phyloP scores from a whole-genome alignment of 2,113 vertebrate species.

The Perccottus glenii region DNA sequence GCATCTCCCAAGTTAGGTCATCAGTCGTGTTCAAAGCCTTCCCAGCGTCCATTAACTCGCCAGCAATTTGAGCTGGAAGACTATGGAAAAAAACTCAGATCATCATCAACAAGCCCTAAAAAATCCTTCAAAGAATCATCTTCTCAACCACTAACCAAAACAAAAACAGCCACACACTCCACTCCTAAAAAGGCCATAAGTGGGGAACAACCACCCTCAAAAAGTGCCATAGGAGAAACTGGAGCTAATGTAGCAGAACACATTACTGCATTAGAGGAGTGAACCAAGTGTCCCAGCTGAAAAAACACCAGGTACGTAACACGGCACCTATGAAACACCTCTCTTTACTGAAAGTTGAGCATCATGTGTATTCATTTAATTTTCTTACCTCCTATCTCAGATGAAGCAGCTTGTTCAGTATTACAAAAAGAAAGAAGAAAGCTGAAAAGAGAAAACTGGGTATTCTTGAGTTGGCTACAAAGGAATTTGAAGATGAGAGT shows the following conservation, averaged over 20 bases:
- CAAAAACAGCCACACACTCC: background rate
- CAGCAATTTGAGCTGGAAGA: conserved; percentile 27
- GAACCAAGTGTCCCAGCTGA: background rate
- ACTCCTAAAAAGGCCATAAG: background rate
- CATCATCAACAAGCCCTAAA: background rate
- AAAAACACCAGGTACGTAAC: conserved; percentile 27
- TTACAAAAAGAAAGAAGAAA: conserved; percentile 24
- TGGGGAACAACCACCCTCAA: conserved; percentile 22
- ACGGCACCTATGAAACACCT: no score
- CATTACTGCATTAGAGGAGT: background rate
- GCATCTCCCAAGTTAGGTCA: background rate
- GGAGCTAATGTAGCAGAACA: background rate
- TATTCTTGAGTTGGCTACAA: conserved; percentile 72
- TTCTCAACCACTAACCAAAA: conserved; percentile 14
- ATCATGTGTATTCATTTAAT: background rate
- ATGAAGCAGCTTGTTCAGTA: conserved; percentile 2
- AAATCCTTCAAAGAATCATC: background rate
- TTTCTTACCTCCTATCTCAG: background rate
- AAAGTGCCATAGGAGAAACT: conserved; percentile 47
- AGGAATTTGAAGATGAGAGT: conserved; percentile 76
- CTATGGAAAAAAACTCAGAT: conserved; percentile 38
- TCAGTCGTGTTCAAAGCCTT: background rate
- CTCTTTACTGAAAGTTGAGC: background rate
- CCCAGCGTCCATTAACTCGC: background rate
- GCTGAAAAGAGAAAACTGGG: conserved; percentile 57